Evolutionary conservation across 2,113 vertebrate genomes (phyloP).

Genomic region (Dromas ardeola): DNA sequence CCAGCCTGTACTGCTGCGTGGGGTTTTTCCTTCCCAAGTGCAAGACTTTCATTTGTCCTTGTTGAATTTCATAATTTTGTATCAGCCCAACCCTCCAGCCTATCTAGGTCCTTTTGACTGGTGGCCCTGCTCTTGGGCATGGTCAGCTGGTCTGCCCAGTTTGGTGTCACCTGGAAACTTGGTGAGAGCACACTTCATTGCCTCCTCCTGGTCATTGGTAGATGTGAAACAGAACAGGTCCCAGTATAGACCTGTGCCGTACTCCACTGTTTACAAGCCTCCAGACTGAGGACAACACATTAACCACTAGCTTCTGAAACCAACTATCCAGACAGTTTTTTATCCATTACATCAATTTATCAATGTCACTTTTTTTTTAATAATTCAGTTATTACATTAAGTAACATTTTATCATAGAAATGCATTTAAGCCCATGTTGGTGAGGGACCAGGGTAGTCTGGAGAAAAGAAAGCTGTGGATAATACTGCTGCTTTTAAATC

Average conservation of each 20-base stretch:
- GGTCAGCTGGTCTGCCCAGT: background rate
- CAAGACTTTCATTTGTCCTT: background rate
- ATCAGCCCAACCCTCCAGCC: background rate
- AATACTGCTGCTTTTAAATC: background rate
- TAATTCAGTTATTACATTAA: background rate
- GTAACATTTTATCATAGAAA: background rate
- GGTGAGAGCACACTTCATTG: background rate
- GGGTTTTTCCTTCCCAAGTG: background rate
- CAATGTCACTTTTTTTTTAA: background rate
- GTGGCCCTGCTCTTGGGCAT: background rate
- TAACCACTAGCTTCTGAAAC: background rate
- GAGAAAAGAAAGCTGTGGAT: background rate
- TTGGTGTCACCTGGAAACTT: background rate
- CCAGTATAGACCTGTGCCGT: background rate
- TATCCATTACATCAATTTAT: background rate
- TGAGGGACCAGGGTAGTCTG: background rate
- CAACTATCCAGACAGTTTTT: background rate
- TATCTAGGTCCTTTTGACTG: background rate
- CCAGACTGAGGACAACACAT: background rate
- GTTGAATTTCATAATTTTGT: background rate
- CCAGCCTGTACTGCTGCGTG: background rate
- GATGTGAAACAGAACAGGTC: background rate
- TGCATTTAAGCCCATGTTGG: background rate
- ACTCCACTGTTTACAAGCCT: background rate
- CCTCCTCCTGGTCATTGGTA: background rate